phyloP scores from a whole-genome alignment of 2,888 invertebrate genomes.

The Eucera pruinosa region DNA sequence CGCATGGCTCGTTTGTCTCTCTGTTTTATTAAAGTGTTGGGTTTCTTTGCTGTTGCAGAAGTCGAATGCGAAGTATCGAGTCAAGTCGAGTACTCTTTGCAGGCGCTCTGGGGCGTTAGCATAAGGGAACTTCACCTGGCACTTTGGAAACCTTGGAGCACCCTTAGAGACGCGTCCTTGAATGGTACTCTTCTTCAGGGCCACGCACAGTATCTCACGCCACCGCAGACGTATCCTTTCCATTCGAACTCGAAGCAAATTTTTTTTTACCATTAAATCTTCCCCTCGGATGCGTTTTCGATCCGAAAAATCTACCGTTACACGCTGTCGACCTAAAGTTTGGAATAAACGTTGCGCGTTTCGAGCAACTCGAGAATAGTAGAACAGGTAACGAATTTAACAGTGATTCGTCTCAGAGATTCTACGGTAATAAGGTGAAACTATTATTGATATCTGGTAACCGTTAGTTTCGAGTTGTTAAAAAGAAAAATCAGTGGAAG shows the following conservation, averaged over 20 bases:
- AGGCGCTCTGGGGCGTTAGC: constrained; percentile 92
- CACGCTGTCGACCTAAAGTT: too few species aligned
- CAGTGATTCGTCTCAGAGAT: too few species aligned
- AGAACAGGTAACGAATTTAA: too few species aligned
- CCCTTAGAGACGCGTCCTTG: constrained; percentile 87
- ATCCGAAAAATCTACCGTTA: too few species aligned
- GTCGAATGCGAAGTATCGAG: constrained; percentile 91
- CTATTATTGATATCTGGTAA: too few species aligned
- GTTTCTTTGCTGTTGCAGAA: constrained; percentile 84
- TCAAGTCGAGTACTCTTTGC: constrained; percentile 90
- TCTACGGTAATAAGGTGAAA: too few species aligned
- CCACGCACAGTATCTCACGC: constrained; percentile 83
- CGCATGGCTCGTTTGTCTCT: too few species aligned
- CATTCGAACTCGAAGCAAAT: background rate
- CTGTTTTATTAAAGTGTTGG: background rate
- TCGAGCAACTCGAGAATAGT: too few species aligned
- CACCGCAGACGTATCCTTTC: constrained; percentile 83
- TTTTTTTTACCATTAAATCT: background rate
- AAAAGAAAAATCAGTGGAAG: too few species aligned
- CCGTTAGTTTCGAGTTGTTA: too few species aligned
- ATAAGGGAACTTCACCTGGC: constrained; percentile 91
- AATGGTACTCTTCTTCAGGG: constrained; percentile 86
- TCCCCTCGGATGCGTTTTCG: too few species aligned
- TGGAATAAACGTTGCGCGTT: too few species aligned
- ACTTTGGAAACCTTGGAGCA: constrained; percentile 90